A percentile compares a stretch with the other conserved stretches of the same genome.
phyloP scores from a whole-genome alignment of 2,797 vertebrate genomes.

The Coregonus ussuriensis region DNA sequence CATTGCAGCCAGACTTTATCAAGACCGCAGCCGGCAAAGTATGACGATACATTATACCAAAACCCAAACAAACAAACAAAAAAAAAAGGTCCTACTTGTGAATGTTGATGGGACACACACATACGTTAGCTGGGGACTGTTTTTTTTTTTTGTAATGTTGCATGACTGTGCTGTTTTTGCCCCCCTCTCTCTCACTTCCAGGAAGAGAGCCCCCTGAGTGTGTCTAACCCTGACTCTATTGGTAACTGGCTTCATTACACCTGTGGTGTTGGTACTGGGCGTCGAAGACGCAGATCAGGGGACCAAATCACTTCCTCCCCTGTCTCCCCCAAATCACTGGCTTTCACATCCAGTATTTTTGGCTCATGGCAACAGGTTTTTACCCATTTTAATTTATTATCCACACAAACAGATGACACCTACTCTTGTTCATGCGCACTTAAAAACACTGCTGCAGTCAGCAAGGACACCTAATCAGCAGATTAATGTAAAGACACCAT shows the following conservation, averaged over 20 bases:
- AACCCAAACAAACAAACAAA: constrained; percentile 1
- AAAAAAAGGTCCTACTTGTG: constrained; percentile 40
- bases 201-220: constrained; percentile 95
- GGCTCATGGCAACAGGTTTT: constrained; percentile 98
- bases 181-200: constrained; percentile 87
- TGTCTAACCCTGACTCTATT: constrained; percentile 95
- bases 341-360: constrained; percentile 97
- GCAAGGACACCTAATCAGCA: constrained; percentile 90
- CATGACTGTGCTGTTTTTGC: constrained; percentile 92
- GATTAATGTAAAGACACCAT: constrained; percentile 62
- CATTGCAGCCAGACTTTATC: constrained; percentile 59
- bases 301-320: constrained; percentile 96
- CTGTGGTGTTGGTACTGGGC: constrained; percentile 92
- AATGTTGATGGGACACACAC: constrained; percentile 60
- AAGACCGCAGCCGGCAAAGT: constrained; percentile 60
- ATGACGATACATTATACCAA: constrained; percentile 35
- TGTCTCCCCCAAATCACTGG: constrained; percentile 96
- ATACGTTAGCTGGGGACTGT: constrained; percentile 65
- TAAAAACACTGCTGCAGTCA: constrained; percentile 79
- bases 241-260: constrained; percentile 95
- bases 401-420: constrained; percentile 21
- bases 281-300: constrained; percentile 96
- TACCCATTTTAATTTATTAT: constrained; percentile 87
- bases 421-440: constrained; percentile 39
- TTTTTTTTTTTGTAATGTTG: constrained; percentile 81